Base-by-base conservation (phyloP, 2,888 invertebrate species). In the Sesamia inferens region DNA sequence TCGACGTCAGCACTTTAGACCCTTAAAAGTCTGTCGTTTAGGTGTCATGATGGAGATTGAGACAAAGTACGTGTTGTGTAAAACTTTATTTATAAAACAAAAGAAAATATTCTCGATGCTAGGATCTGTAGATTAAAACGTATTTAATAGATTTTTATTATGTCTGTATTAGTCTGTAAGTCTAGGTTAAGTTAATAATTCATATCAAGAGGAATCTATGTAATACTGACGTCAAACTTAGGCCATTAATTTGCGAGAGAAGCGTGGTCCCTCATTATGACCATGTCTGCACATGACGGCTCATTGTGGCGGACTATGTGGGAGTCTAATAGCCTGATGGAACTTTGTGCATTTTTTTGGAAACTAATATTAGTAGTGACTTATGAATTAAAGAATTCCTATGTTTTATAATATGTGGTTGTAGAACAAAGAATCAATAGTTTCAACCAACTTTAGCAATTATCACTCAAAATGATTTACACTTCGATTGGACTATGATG, bases 221-320 rank as follows among this genome's bases (percentile, higher is more conserved):
- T 63, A 68, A 59, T 71, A 76, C 76, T 64, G 64, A 68, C 64
- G 71, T 75, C 59, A 58, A 68, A 92, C 47, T 77, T 78, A 44
- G 57, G 54, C 77, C 77, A 84, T 81, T 72, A 71, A 77, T 84
- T 69, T 58, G 22, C 58, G 58, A 74, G 67, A 67, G 55, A 61
- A 63, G 51, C 61, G 54, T 58, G 67, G 55, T 64, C 47, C 63
- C 67, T 77, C 67, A 71, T 71, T 71, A 68, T 71, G 71, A 76
- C 51, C 58, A 71, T 22, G 65, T 47, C 70, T 71, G 82, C 58
- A 55, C 55, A 67, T 67, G 79, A 77, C 59, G 51, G 63, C 63
- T 81, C 44, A 31, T 58, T 71, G 31, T 59, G 62, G 47, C 47
- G 13, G 14, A 31, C 58, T 58, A 63, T n/a, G 58, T 71, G 55